Evolutionary conservation across 2,888 invertebrate species (phyloP).

Genomic region (Suillia variegata): DNA sequence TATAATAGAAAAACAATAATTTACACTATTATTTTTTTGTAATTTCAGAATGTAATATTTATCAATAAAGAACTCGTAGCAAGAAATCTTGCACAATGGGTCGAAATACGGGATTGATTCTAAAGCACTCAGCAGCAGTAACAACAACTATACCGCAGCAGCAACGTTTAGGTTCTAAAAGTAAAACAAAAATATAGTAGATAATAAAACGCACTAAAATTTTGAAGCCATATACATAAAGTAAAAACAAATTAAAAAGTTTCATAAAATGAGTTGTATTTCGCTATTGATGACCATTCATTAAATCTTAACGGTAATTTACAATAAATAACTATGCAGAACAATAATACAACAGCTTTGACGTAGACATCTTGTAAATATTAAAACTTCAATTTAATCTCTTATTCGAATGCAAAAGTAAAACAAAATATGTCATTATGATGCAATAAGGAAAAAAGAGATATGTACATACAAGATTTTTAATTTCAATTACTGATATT

Average conservation of each 20-base stretch:
- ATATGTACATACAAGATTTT: background rate
- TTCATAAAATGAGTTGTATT: conserved; percentile 3
- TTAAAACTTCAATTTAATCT: conserved; percentile 25
- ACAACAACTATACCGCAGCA: conserved; percentile 10
- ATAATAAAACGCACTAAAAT: conserved; percentile 29
- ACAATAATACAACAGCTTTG: conserved; percentile 33
- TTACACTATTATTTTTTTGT: too few relatives aligned
- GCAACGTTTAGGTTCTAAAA: conserved; percentile 17
- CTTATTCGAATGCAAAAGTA: background rate
- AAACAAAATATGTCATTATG: background rate
- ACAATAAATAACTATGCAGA: too few relatives aligned
- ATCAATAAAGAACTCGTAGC: conserved; percentile 87
- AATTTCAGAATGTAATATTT: conserved; percentile 76
- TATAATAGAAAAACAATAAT: too few relatives aligned
- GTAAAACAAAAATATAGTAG: conserved; percentile 12
- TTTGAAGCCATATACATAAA: conserved; percentile 26
- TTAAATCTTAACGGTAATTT: background rate
- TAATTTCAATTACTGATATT: background rate
- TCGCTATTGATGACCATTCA: background rate
- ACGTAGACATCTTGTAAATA: conserved; percentile 33
- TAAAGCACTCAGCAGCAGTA: conserved; percentile 23
- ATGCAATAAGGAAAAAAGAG: background rate
- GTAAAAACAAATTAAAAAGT: conserved; percentile 11
- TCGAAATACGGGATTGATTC: conserved; percentile 59
- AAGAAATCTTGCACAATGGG: conserved; percentile 81